A percentile compares a stretch with the other conserved stretches of the same genome.
phyloP scores from a whole-genome alignment of 2,888 invertebrate genomes.

The Sympetrum striolatum region DNA sequence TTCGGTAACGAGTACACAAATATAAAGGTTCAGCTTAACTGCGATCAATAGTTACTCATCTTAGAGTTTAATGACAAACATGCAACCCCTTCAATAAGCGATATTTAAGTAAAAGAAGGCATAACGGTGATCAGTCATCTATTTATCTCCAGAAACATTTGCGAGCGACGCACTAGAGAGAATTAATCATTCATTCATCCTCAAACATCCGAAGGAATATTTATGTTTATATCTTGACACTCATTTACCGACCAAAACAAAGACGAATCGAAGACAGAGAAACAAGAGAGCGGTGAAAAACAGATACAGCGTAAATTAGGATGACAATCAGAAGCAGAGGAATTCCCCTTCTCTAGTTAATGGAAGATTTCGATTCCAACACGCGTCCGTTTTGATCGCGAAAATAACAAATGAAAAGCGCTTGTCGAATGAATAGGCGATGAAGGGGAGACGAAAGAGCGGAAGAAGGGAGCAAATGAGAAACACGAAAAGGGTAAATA shows the following conservation, averaged over 20 bases:
- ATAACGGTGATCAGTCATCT: too few species aligned
- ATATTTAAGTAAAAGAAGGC: too few species aligned
- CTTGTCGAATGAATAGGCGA: neutral
- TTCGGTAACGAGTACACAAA: too few species aligned
- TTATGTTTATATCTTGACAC: neutral
- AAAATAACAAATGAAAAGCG: neutral
- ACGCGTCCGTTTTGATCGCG: neutral
- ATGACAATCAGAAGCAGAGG: neutral
- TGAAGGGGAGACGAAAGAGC: neutral
- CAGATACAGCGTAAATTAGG: neutral
- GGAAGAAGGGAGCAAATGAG: neutral
- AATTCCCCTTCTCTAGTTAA: neutral
- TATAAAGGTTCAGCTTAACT: too few species aligned
- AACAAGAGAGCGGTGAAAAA: neutral
- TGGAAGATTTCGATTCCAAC: neutral
- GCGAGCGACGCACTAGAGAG: too few species aligned
- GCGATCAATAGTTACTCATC: too few species aligned
- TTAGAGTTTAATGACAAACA: too few species aligned
- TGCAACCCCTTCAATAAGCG: too few species aligned
- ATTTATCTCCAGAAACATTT: too few species aligned
- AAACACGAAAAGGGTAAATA: neutral
- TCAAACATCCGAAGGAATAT: neutral
- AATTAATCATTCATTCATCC: neutral
- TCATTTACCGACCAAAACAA: neutral
- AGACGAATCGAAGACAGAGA: neutral